phyloP scores from a whole-genome alignment of 2,888 invertebrate species.

The Acrocera orbiculus region DNA sequence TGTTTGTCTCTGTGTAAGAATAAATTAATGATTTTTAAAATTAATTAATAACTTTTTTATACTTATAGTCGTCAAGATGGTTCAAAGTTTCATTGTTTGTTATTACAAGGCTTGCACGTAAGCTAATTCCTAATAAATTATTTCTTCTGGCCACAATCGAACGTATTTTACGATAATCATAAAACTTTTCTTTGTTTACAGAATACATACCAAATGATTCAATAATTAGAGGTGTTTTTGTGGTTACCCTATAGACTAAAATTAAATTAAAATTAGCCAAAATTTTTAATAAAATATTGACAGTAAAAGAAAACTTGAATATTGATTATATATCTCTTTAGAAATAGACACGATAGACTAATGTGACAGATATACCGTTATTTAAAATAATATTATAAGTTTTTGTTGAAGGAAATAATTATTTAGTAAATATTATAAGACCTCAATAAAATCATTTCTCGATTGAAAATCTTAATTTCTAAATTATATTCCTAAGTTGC shows the following conservation, averaged over 20 bases:
- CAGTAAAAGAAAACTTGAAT: not conserved
- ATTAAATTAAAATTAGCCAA: no score
- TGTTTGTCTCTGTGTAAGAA: slow-evolving; percentile 25
- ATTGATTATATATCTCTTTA: not conserved
- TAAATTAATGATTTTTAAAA: not conserved
- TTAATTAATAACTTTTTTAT: slow-evolving; percentile 12
- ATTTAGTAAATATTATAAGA: no score
- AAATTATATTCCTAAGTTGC: no score
- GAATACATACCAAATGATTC: slow-evolving; percentile 13
- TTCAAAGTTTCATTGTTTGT: slow-evolving; percentile 40
- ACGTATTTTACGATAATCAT: slow-evolving; percentile 7
- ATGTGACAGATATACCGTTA: no score
- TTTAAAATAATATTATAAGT: not conserved
- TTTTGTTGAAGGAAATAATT: no score
- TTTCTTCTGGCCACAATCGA: slow-evolving; percentile 24
- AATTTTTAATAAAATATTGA: no score
- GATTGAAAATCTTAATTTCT: no score
- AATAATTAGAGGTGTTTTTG: no score
- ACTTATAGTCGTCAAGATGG: slow-evolving; percentile 43
- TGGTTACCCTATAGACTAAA: no score
- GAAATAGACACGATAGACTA: not conserved
- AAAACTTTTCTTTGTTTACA: slow-evolving; percentile 6
- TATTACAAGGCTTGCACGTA: slow-evolving; percentile 40
- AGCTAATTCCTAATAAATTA: slow-evolving; percentile 31
- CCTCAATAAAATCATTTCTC: no score